phyloP scores from a whole-genome alignment of 2,113 vertebrate species.

The Mesembrinibis cayennensis region DNA sequence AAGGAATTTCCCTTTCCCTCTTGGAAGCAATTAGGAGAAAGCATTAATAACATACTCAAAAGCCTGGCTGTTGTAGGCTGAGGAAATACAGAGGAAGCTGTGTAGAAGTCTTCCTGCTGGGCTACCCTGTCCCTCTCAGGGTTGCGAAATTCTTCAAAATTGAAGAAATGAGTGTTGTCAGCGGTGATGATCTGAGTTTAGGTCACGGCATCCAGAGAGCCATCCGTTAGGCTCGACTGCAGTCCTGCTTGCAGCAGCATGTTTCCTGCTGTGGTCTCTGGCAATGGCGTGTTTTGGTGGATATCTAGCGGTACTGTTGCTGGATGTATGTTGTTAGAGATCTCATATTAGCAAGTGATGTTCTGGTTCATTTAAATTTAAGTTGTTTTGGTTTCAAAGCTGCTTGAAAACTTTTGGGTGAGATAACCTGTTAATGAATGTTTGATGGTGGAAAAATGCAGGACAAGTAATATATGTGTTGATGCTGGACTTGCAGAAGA shows the following conservation, averaged over 20 bases:
- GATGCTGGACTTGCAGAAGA: neutral
- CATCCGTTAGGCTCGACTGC: neutral
- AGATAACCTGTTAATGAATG: neutral
- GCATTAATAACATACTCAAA: neutral
- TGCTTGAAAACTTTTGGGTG: neutral
- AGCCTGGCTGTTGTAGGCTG: neutral
- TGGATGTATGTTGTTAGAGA: neutral
- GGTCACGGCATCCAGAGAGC: neutral
- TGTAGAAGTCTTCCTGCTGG: neutral
- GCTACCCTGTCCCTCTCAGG: neutral
- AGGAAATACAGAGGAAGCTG: neutral
- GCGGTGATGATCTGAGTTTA: neutral
- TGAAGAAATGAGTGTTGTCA: neutral
- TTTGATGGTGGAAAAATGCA: neutral
- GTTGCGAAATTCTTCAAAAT: neutral
- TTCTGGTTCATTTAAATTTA: neutral
- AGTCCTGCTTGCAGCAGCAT: accelerated
- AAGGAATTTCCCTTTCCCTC: neutral
- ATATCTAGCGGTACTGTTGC: too few species aligned
- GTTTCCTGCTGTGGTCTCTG: neutral
- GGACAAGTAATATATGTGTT: neutral
- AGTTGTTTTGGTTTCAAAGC: neutral
- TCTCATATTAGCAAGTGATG: neutral
- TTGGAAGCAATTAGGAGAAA: neutral
- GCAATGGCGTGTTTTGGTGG: neutral